phyloP scores from a whole-genome alignment of 2,888 invertebrate species.

The Euplagia quadripunctaria region DNA sequence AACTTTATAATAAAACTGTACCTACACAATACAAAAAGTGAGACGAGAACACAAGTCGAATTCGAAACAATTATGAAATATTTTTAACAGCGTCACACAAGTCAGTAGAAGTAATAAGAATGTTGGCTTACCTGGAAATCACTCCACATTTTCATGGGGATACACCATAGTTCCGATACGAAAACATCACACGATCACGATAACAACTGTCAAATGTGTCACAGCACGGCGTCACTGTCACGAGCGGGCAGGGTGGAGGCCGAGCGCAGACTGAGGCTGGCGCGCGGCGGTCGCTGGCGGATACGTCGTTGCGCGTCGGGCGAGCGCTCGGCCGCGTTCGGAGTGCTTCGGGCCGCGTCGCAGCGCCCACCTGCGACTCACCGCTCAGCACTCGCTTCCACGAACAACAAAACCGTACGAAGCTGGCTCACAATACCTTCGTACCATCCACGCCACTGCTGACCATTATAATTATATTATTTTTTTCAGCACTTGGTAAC shows the following conservation, averaged over 20 bases:
- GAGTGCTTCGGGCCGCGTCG: constrained; percentile 58
- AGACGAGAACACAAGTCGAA: constrained; percentile 56
- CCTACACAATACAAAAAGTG: constrained; percentile 47
- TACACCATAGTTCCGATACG: constrained; percentile 87
- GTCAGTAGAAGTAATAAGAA: constrained; percentile 24
- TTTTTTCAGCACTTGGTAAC: constrained; percentile 7
- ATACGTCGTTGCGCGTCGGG: constrained; percentile 31
- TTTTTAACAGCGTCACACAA: constrained; percentile 20
- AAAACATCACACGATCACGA: constrained; percentile 87
- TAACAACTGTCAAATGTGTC: constrained; percentile 86
- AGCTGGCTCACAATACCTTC: constrained; percentile 66
- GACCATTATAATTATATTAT: constrained; percentile 5
- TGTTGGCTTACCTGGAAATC: constrained; percentile 82
- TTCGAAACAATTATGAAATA: constrained; percentile 50
- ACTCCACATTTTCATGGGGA: constrained; percentile 88
- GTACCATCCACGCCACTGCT: constrained; percentile 54
- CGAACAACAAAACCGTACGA: constrained; percentile 81
- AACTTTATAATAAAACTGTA: constrained; percentile 41
- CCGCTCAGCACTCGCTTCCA: constrained; percentile 58
- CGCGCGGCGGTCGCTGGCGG: constrained; percentile 45
- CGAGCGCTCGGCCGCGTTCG: constrained; percentile 55
- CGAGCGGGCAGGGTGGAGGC: constrained; percentile 75
- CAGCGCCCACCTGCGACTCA: constrained; percentile 83
- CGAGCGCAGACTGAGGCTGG: constrained; percentile 81
- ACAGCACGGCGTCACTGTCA: constrained; percentile 79